phyloP scores from a whole-genome alignment of 1,140 invertebrate species.

The Gonioctena quinquepunctata region DNA sequence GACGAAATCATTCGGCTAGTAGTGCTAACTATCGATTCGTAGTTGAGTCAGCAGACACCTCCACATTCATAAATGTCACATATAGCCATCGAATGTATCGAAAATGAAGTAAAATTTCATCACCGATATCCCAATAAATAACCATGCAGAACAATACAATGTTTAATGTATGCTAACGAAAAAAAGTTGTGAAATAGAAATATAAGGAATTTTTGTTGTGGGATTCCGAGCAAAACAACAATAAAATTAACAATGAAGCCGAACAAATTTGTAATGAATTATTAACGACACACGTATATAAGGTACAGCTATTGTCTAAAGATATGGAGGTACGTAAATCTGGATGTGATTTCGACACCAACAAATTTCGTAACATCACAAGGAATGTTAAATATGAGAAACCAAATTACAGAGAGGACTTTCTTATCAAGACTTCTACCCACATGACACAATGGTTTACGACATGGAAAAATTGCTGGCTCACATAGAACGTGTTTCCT shows the following conservation, averaged over 20 bases:
- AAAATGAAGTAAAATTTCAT: not conserved
- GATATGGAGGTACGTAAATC: not conserved
- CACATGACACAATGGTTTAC: not conserved
- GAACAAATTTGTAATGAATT: not conserved
- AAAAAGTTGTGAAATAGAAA: not conserved
- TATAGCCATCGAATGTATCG: not conserved
- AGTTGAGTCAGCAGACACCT: no score
- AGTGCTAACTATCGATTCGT: no score
- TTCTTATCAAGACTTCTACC: constrained; percentile 6
- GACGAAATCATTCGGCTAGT: no score
- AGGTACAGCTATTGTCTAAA: not conserved
- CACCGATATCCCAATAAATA: not conserved
- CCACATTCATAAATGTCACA: no score
- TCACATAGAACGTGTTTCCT: not conserved
- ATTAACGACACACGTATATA: not conserved
- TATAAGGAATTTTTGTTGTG: not conserved
- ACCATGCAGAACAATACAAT: not conserved
- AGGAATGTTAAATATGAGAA: constrained; percentile 7
- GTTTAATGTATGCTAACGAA: not conserved
- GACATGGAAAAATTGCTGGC: not conserved
- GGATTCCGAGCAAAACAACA: not conserved
- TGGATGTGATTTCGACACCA: not conserved
- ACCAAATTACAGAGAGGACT: not conserved
- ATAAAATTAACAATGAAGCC: not conserved
- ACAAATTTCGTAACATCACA: not conserved